phyloP scores from a whole-genome alignment of 1,140 invertebrate species.

The Drosophila mauritiana region DNA sequence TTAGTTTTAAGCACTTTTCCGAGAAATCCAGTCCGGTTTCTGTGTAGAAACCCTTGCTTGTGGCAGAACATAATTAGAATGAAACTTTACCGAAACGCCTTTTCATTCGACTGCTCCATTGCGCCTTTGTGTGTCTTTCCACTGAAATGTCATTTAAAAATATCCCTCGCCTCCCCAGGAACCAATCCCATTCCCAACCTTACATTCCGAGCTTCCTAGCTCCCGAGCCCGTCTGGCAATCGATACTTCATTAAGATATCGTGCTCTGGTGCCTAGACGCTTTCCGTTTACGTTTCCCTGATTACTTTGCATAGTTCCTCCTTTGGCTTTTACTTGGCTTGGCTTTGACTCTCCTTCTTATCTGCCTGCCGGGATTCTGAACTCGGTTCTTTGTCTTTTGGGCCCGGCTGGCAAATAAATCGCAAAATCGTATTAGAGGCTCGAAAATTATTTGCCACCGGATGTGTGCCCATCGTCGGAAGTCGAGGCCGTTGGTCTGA shows the following conservation, averaged over 20 bases:
- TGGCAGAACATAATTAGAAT: slow-evolving; percentile 40
- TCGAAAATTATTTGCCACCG: slow-evolving; percentile 77
- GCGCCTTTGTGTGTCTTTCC: slow-evolving; percentile 58
- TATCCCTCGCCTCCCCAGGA: slow-evolving; percentile 21
- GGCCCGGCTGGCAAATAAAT: slow-evolving; percentile 73
- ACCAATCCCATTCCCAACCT: neutral
- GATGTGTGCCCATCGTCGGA: slow-evolving; percentile 65
- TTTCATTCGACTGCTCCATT: slow-evolving; percentile 20
- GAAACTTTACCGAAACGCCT: slow-evolving; percentile 31
- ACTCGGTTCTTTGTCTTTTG: slow-evolving; percentile 65
- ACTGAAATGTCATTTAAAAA: slow-evolving; percentile 77
- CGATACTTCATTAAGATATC: slow-evolving; percentile 84
- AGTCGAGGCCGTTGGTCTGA: slow-evolving; percentile 29
- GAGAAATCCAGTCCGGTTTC: slow-evolving; percentile 1
- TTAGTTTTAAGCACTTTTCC: slow-evolving; percentile 40
- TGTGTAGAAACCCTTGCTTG: slow-evolving; percentile 15
- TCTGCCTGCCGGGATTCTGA: slow-evolving; percentile 32
- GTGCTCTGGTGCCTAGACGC: slow-evolving; percentile 80
- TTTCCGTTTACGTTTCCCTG: slow-evolving; percentile 84
- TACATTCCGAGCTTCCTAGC: neutral
- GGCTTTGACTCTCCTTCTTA: slow-evolving; percentile 58
- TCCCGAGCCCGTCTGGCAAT: slow-evolving; percentile 49
- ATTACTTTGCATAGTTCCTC: slow-evolving; percentile 83
- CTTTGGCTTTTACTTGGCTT: neutral
- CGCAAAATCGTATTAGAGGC: slow-evolving; percentile 72